These are phyloP conservation scores for Promerops cafer DNA, from an alignment of 2,113 vertebrate genomes.

Conservation along the genomic window DNA sequence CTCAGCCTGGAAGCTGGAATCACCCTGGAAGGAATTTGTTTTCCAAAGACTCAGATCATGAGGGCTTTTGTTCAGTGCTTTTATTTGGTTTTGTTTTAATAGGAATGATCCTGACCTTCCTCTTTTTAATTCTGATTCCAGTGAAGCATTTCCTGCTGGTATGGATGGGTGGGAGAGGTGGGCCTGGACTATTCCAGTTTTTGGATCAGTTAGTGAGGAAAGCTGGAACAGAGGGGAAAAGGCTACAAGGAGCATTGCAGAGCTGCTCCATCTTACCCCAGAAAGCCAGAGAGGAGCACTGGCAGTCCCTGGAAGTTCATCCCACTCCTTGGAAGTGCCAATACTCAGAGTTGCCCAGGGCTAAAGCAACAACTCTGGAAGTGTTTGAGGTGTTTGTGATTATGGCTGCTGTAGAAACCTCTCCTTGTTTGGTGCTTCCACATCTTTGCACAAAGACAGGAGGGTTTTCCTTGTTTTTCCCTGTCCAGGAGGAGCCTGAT, in stretches of 20 bases:
- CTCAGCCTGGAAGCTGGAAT: not conserved
- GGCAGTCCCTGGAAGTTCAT: not conserved
- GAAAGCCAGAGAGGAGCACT: not conserved
- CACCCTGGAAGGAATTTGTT: not conserved
- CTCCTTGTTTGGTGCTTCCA: not conserved
- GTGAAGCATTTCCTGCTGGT: not conserved
- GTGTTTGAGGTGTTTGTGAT: not conserved
- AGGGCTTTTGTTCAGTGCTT: not conserved
- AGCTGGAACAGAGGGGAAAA: not conserved
- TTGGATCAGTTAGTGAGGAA: not conserved
- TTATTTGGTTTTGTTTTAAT: not conserved
- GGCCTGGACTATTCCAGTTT: not conserved
- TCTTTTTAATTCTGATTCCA: not conserved
- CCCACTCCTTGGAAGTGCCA: accelerated
- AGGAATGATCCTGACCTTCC: not conserved
- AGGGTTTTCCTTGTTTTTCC: not conserved
- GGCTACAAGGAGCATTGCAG: accelerated
- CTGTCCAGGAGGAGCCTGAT: not conserved
- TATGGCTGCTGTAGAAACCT: not conserved
- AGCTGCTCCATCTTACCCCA: not conserved
- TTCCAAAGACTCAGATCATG: not conserved
- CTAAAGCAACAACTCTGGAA: not conserved
- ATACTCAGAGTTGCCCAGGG: not conserved
- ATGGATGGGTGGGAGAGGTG: accelerated
- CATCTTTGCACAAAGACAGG: not conserved